Evolutionary conservation across 1,140 invertebrate genomes (phyloP), one percentile per base, ranked within the genome.

Genomic region (Drosophila burlai): DNA sequence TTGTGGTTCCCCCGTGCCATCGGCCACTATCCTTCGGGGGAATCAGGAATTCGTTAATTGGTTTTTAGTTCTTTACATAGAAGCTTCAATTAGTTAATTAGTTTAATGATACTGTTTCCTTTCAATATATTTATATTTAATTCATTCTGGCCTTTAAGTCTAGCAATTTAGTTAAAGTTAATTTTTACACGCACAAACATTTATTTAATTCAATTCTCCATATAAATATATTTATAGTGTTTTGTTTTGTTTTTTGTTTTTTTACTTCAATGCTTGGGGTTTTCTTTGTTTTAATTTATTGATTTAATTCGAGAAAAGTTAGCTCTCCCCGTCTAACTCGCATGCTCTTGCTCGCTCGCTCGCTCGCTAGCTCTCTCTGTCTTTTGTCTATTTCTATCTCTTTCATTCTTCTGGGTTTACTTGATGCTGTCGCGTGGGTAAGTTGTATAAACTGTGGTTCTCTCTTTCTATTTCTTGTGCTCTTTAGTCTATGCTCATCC

Each of bases 131-230:
- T 90, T 84, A 85, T 76, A 72, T 89, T 90, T 67, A 73, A 80
- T 43, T 74, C 49, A 69, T 57, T 64, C 64, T 64, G 54, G 52
- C 75, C 45, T 73, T 89, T 90, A 90, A 85, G 54, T 73, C 85
- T 90, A 90, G 60, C 65, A 90, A 82, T 90, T 90, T 90, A 85
- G 71, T 90, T 90, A 90, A 85, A 90, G 49, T 90, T 90, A 90
- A 85, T 90, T 90, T 90, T 82, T 90, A 90, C 85, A 90, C 85
- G 85, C 85, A 90, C 86, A 90, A 90, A 90, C 85, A 90, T 84
- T 89, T 84, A 89, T 76, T 90, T 90, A 80, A 78, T 85, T 90
- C 80, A 90, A 73, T 73, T 72, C 69, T 67, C 69, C 81, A 81
- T 81, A 89, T 76, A 81, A 91, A 90, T 89, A 85, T 81, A 89